A percentile compares a stretch with the other conserved stretches of the same genome.
These are phyloP conservation scores for Semaprochilodus insignis DNA, from an alignment of 2,797 vertebrate genomes.

Conservation along the genomic window DNA sequence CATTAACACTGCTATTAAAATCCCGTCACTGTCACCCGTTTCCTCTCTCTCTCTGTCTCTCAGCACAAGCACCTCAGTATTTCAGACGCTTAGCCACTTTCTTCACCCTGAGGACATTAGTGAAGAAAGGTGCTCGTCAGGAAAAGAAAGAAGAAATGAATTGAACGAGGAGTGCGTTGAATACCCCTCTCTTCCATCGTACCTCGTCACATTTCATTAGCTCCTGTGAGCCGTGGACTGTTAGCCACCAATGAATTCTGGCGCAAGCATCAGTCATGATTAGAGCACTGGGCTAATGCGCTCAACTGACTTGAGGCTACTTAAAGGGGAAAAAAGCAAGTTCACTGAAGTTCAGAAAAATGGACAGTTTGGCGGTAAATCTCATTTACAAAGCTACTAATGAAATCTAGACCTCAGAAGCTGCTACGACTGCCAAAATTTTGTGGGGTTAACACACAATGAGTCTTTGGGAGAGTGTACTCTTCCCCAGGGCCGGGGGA, in stretches of 20 bases:
- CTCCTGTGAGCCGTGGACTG: slow-evolving; percentile 61
- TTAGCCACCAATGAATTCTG: slow-evolving; percentile 67
- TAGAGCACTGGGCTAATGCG: slow-evolving; percentile 64
- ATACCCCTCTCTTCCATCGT: slow-evolving; percentile 61
- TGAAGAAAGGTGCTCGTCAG: slow-evolving; percentile 63
- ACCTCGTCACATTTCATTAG: slow-evolving; percentile 75
- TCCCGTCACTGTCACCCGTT: slow-evolving; percentile 69
- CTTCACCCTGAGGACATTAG: slow-evolving; percentile 74
- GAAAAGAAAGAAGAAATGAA: slow-evolving; percentile 55
- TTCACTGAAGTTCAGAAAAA: not conserved
- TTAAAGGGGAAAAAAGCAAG: not conserved
- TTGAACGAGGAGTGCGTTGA: slow-evolving; percentile 42
- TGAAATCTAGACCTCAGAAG: no score
- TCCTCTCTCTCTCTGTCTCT: slow-evolving; percentile 69
- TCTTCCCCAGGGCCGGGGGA: no score
- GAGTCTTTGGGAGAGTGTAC: no score
- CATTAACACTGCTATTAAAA: slow-evolving; percentile 82
- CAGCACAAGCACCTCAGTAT: slow-evolving; percentile 70
- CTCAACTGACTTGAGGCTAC: slow-evolving; percentile 4
- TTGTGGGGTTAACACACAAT: no score
- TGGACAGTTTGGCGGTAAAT: not conserved
- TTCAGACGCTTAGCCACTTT: slow-evolving; percentile 81
- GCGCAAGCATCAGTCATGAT: slow-evolving; percentile 71
- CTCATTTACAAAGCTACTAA: no score
- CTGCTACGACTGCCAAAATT: no score